A percentile compares a stretch with the other conserved stretches of the same genome.
These are phyloP conservation scores for Hyposoter didymator DNA, from an alignment of 2,888 invertebrate genomes.

Conservation along the genomic window DNA sequence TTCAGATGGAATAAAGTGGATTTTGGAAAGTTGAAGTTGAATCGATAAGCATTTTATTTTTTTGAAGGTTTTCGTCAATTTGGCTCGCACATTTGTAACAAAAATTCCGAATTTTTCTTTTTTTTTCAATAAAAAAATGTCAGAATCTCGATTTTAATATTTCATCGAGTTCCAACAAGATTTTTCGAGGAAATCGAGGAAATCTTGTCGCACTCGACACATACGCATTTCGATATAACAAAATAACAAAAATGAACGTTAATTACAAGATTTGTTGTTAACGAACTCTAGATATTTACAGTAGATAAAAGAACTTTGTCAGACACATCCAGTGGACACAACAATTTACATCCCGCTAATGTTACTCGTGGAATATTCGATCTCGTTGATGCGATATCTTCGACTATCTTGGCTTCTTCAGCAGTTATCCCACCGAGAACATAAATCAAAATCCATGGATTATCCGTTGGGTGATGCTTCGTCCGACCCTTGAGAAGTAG, in stretches of 20 bases:
- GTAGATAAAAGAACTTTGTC: conserved; percentile 78
- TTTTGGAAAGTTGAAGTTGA: conserved; percentile 23
- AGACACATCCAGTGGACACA: conserved; percentile 80
- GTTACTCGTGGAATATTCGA: conserved; percentile 73
- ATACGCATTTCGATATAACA: neutral
- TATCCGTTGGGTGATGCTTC: conserved; percentile 87
- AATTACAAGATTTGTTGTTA: conserved; percentile 19
- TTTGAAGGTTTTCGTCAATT: neutral
- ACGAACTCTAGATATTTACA: conserved; percentile 69
- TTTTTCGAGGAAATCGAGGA: neutral
- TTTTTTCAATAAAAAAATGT: too few species aligned
- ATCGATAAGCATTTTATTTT: neutral
- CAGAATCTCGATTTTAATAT: neutral
- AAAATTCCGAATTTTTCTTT: neutral
- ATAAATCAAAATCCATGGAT: conserved; percentile 87
- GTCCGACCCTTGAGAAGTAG: conserved; percentile 86
- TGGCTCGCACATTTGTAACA: neutral
- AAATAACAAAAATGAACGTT: conserved; percentile 8
- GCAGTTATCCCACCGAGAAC: conserved; percentile 89
- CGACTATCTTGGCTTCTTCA: conserved; percentile 86
- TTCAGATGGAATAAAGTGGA: conserved; percentile 64
- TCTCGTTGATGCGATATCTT: conserved; percentile 75
- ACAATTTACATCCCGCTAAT: conserved; percentile 79
- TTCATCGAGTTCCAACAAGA: neutral
- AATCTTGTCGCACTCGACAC: neutral